A percentile compares a stretch with the other conserved stretches of the same genome.
phyloP scores from a whole-genome alignment of 1,140 invertebrate genomes.

The Rhopalosiphum padi region DNA sequence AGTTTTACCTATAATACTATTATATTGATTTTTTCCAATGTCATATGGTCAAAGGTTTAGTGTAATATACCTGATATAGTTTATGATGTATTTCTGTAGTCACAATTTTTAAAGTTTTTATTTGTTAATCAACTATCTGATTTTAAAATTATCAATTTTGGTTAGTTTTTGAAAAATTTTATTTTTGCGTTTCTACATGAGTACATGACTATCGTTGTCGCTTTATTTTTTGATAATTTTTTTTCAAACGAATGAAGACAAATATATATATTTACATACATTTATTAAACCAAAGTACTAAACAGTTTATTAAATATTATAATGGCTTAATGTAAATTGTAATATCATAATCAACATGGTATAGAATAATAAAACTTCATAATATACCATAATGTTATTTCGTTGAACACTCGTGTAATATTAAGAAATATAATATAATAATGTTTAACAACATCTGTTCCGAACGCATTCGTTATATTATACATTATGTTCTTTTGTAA shows the following conservation, averaged over 20 bases:
- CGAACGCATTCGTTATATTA: background rate
- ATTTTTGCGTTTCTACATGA: background rate
- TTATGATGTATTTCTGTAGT: background rate
- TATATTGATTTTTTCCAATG: background rate
- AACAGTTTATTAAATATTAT: background rate
- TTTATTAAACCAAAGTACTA: background rate
- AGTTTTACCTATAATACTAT: background rate
- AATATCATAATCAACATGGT: background rate
- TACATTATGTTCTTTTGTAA: background rate
- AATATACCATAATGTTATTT: background rate
- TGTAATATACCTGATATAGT: background rate
- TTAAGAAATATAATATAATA: background rate
- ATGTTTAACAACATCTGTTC: slow-evolving; percentile 13
- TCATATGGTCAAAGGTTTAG: background rate
- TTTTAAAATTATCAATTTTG: background rate
- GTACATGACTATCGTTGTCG: too few species aligned
- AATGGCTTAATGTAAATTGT: background rate
- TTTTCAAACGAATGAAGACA: background rate
- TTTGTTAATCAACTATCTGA: background rate
- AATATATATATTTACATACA: background rate
- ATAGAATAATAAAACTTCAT: background rate
- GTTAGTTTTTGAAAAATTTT: too few species aligned
- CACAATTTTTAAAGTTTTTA: background rate
- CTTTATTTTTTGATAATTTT: background rate
- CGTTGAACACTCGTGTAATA: background rate